Percentiles rank a stretch among this genome's conserved stretches.
phyloP scores from a whole-genome alignment of 2,113 vertebrate genomes.

The Rhipidura dahli region DNA sequence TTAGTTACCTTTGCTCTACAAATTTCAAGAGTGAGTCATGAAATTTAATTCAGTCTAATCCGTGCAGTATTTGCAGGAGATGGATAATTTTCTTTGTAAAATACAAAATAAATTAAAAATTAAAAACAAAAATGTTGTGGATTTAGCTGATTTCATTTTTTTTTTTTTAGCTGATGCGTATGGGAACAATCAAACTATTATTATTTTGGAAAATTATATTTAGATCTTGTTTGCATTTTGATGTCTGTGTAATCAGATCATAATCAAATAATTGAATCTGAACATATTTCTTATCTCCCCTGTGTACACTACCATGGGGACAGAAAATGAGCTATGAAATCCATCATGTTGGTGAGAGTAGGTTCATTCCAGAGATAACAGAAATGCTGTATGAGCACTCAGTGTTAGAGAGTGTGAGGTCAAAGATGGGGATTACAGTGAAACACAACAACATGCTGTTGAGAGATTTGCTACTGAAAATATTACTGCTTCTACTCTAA shows the following conservation, averaged over 20 bases:
- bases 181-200: neutral
- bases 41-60: neutral
- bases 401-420: neutral
- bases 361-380: neutral
- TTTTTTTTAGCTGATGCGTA: neutral
- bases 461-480: neutral
- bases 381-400: neutral
- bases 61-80: neutral
- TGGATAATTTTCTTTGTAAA: neutral
- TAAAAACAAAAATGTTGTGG: neutral
- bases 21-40: neutral
- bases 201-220: neutral
- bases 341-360: neutral
- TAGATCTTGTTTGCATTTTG: conserved; percentile 3
- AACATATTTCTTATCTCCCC: neutral
- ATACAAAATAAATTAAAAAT: neutral
- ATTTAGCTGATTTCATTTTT: neutral
- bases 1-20: neutral
- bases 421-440: neutral
- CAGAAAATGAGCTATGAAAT: conserved; percentile 6
- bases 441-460: neutral
- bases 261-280: conserved; percentile 39
- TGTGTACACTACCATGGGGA: neutral
- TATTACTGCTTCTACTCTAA: neutral
- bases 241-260: conserved; percentile 20